A percentile compares a stretch with the other conserved stretches of the same genome.
These are phyloP conservation scores for Aegotheles bennettii DNA, from an alignment of 2,113 vertebrate genomes.

Conservation along the genomic window DNA sequence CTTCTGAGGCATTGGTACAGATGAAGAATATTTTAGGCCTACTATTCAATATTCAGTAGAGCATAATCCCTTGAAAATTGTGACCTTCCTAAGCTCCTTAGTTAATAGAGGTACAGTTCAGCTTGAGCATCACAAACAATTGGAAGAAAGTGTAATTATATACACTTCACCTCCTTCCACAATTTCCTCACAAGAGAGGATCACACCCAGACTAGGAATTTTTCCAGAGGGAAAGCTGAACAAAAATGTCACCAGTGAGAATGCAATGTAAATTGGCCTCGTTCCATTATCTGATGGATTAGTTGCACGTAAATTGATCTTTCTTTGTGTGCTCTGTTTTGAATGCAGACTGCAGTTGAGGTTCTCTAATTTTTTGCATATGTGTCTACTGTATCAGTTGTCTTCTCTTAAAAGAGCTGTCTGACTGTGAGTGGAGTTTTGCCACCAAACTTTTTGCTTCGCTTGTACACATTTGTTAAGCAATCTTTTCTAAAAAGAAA, in stretches of 20 bases:
- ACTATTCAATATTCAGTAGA: neutral
- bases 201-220: neutral
- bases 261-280: rapidly evolving
- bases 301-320: neutral
- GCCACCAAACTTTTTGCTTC: neutral
- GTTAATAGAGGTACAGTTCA: neutral
- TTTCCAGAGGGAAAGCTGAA: neutral
- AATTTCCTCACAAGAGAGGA: neutral
- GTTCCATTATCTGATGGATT: neutral
- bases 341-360: neutral
- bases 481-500: neutral
- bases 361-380: rapidly evolving
- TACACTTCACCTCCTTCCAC: neutral
- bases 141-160: neutral
- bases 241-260: neutral
- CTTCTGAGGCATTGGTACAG: neutral
- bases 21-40: neutral
- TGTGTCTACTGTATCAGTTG: rapidly evolving
- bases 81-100: neutral
- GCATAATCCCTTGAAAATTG: neutral
- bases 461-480: neutral
- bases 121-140: neutral
- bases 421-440: neutral
- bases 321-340: neutral
- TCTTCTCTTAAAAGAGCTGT: neutral